A percentile compares a stretch with the other conserved stretches of the same genome.
These are phyloP conservation scores for Vireo altiloquus DNA, from an alignment of 2,113 vertebrate genomes.

Conservation along the genomic window DNA sequence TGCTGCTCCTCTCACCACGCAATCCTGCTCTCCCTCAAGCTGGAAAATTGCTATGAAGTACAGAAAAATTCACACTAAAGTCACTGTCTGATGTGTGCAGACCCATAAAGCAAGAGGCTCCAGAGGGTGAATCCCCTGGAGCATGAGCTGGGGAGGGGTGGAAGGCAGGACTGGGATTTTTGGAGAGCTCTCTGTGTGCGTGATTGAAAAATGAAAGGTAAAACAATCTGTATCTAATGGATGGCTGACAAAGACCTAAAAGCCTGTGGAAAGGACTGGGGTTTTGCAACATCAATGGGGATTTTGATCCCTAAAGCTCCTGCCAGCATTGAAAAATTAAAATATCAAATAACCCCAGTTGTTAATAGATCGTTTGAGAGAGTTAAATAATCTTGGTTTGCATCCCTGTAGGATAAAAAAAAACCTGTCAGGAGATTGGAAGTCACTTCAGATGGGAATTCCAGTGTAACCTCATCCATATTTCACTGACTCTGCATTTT, in stretches of 20 bases:
- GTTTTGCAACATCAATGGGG: neutral
- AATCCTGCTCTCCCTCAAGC: neutral
- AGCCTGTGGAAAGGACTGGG: neutral
- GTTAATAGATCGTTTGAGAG: neutral
- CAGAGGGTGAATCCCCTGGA: fast-evolving
- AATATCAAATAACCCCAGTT: neutral
- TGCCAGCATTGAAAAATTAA: neutral
- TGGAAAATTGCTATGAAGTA: neutral
- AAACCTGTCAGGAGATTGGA: neutral
- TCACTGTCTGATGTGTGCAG: neutral
- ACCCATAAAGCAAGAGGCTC: neutral
- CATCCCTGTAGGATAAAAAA: neutral
- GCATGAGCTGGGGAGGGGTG: neutral
- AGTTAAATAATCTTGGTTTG: neutral
- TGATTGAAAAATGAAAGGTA: neutral
- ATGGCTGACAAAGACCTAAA: neutral
- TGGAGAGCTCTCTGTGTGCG: neutral
- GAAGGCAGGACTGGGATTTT: neutral
- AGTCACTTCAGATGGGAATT: neutral
- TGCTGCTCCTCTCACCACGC: neutral
- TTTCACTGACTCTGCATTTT: neutral
- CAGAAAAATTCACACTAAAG: neutral
- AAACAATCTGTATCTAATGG: neutral
- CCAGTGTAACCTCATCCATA: neutral
- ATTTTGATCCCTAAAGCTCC: neutral